Conservation (phyloP, 2,113 vertebrate genomes). For the Orcinus orca region DNA sequence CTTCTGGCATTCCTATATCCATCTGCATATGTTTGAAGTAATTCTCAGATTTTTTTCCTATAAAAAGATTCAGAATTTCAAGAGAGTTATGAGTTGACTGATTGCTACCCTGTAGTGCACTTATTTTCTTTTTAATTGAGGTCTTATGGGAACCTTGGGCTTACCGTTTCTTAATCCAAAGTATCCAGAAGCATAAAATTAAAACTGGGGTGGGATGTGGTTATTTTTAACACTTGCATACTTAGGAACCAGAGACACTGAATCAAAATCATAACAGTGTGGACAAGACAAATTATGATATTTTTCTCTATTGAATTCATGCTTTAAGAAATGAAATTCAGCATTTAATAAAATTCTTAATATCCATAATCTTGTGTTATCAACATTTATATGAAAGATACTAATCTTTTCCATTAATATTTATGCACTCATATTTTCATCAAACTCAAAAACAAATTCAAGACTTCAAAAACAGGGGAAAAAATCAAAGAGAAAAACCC, state of each 20-base stretch:
- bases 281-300: background rate
- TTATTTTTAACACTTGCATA: background rate
- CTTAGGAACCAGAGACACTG: background rate
- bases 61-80: constrained; percentile 12
- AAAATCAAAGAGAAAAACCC: background rate
- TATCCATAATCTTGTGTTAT: background rate
- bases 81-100: background rate
- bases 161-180: background rate
- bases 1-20: background rate
- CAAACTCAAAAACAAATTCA: constrained; percentile 18
- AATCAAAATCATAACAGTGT: background rate
- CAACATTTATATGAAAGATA: background rate
- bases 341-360: background rate
- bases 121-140: background rate
- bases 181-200: background rate
- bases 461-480: background rate
- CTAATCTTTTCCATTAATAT: background rate
- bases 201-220: fast-evolving
- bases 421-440: background rate
- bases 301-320: background rate
- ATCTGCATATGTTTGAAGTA: background rate
- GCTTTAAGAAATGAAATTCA: constrained; percentile 24
- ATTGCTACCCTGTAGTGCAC: background rate
- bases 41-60: background rate
- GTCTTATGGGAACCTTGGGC: background rate